phyloP scores from a whole-genome alignment of 2,797 vertebrate species.

The Lerista edwardsae region DNA sequence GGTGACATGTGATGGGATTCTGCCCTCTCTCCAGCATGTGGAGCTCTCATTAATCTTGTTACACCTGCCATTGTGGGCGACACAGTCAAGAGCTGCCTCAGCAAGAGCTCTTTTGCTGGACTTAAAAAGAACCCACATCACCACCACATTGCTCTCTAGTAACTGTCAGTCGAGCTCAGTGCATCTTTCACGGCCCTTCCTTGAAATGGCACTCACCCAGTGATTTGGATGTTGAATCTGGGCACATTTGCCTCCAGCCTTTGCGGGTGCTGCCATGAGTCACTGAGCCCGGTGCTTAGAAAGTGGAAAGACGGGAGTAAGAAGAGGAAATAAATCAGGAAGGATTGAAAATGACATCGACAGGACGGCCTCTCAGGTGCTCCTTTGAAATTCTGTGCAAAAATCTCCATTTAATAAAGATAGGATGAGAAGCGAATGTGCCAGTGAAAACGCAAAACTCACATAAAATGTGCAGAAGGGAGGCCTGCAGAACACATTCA shows the following conservation, averaged over 20 bases:
- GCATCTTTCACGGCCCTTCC: conserved; percentile 42
- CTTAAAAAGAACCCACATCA: not conserved
- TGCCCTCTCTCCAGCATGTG: not conserved
- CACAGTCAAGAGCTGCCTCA: conserved; percentile 31
- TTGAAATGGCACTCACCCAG: conserved; percentile 59
- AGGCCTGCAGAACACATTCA: not conserved
- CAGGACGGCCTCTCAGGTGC: not conserved
- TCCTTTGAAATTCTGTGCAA: not conserved
- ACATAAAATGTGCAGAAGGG: not conserved
- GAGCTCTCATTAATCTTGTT: conserved; percentile 13
- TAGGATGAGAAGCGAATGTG: not conserved
- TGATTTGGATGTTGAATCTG: conserved; percentile 59
- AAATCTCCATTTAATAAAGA: not conserved
- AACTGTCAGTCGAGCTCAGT: conserved; percentile 58
- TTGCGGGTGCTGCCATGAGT: conserved; percentile 10
- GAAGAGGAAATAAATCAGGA: conserved; percentile 27
- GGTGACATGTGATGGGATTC: not conserved
- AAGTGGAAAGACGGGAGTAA: not conserved
- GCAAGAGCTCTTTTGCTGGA: conserved; percentile 22
- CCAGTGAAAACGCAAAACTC: conserved; percentile 9
- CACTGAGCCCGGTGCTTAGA: conserved; percentile 7
- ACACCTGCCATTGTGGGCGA: not conserved
- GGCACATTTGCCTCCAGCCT: conserved; percentile 25
- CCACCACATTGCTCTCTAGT: conserved; percentile 9
- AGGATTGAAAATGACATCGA: conserved; percentile 10